A percentile compares a stretch with the other conserved stretches of the same genome.
These are phyloP conservation scores for Nanorana parkeri DNA, from an alignment of 2,113 vertebrate species.

Conservation along the genomic window DNA sequence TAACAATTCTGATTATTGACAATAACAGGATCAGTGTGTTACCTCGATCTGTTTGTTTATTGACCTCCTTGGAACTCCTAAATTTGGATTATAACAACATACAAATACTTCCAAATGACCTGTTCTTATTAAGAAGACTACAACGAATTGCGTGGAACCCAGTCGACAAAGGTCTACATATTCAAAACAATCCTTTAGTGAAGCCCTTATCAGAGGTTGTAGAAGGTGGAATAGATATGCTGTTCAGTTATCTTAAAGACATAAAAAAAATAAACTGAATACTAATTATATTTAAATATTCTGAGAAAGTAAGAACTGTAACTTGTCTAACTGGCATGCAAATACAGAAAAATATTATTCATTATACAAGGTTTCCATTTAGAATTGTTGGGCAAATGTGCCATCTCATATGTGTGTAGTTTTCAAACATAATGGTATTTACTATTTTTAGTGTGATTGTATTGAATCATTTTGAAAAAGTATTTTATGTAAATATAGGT, in stretches of 20 bases:
- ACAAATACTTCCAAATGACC: slow-evolving; percentile 83
- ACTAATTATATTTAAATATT: too few species aligned
- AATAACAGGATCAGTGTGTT: slow-evolving; percentile 84
- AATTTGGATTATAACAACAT: slow-evolving; percentile 89
- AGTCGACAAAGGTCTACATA: slow-evolving; percentile 91
- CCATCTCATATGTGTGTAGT: too few species aligned
- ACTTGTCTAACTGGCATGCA: too few species aligned
- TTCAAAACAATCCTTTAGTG: slow-evolving; percentile 86
- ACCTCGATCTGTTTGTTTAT: slow-evolving; percentile 83
- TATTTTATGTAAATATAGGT: too few species aligned
- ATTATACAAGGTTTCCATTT: too few species aligned
- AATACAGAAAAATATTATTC: too few species aligned
- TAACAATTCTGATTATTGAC: slow-evolving; percentile 91
- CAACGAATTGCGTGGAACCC: slow-evolving; percentile 88
- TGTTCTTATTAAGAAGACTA: slow-evolving; percentile 81
- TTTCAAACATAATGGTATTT: too few species aligned
- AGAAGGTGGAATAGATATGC: slow-evolving; percentile 82
- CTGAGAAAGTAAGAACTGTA: too few species aligned
- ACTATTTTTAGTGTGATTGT: too few species aligned
- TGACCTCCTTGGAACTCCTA: slow-evolving; percentile 84
- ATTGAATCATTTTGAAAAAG: too few species aligned
- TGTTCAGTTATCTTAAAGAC: slow-evolving; percentile 88
- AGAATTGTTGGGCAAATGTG: too few species aligned
- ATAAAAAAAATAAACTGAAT: slow-evolving; percentile 71
- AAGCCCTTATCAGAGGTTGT: slow-evolving; percentile 87